Percentiles rank a stretch among this genome's conserved stretches.
Conservation (phyloP, 2,888 invertebrate genomes). For the Parochlus steinenii region DNA sequence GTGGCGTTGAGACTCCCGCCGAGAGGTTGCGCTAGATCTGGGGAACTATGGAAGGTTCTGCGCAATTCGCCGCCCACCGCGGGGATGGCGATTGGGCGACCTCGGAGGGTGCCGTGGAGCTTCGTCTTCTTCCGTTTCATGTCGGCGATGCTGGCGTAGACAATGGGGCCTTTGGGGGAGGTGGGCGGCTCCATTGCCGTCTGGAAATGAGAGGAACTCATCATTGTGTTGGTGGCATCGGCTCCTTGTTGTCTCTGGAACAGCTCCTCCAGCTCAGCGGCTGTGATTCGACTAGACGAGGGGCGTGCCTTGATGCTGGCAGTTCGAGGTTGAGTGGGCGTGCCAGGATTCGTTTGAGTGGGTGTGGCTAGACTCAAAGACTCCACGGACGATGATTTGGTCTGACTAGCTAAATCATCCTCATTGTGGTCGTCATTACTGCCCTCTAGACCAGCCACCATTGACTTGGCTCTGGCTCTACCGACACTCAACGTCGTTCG, state of each 20-base stretch:
- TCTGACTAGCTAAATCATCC: slow-evolving; percentile 37
- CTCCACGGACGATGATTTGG: slow-evolving; percentile 68
- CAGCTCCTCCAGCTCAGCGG: slow-evolving; percentile 80
- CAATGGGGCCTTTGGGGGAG: slow-evolving; percentile 47
- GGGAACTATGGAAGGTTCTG: slow-evolving; percentile 79
- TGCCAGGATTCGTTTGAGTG: slow-evolving; percentile 35
- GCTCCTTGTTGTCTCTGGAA: slow-evolving; percentile 71
- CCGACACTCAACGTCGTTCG: slow-evolving; percentile 89
- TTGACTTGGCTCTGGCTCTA: slow-evolving; percentile 75
- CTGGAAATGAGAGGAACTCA: slow-evolving; percentile 64
- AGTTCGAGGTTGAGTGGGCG: slow-evolving; percentile 61
- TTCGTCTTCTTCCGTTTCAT: slow-evolving; percentile 63
- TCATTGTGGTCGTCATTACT: slow-evolving; percentile 43
- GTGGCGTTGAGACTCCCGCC: slow-evolving; percentile 20
- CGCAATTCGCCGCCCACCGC: slow-evolving; percentile 36
- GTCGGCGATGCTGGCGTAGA: slow-evolving; percentile 87
- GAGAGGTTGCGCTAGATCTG: slow-evolving; percentile 49
- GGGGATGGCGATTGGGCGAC: slow-evolving; percentile 30
- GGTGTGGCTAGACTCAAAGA: slow-evolving; percentile 41
- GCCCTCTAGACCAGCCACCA: slow-evolving; percentile 69
- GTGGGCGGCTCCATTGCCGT: slow-evolving; percentile 41
- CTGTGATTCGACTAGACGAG: slow-evolving; percentile 73
- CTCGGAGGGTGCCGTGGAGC: slow-evolving; percentile 28
- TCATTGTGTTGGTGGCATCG: slow-evolving; percentile 38
- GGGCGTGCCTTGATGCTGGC: slow-evolving; percentile 84